Evolutionary conservation across 2,113 vertebrate genomes (phyloP), one percentile per base, ranked within the genome.

Genomic region (Dunckerocampus dactyliophorus): DNA sequence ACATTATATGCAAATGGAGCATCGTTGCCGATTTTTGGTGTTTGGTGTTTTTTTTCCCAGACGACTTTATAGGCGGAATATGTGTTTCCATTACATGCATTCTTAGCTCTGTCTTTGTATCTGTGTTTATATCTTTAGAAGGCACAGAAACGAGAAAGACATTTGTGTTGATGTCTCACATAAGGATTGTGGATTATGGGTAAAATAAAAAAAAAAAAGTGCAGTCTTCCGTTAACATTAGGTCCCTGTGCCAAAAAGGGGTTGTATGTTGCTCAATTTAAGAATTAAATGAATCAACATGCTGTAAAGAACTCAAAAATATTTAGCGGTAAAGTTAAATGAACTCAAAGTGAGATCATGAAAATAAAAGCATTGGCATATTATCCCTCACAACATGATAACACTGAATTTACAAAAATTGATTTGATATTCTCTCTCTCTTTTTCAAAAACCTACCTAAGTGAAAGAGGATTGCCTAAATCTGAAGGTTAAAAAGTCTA

Each of bases 201-300:
- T n/a, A n/a, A n/a, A n/a, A 5, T 28, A 28, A 28, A 28, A 28
- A 3, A 2, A 28, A 28, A 5, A 28, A 28, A 28, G 24, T 28
- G 24, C 24, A 2, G 5, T 28, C 5, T 28, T 28, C 31, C 31
- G 4, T 34, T 55, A 19, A 37, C 52, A n/a, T 21, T 34, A 54
- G 9, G 16, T 3, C 52, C 34, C n/a, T 56, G 1, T 42, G 53
- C 6, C 53, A 56, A 68, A 75, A 74, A n/a, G 64, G 69, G 65
- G 62, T 51, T 62, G 31, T n/a, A n/a, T n/a, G n/a, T 13, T 1
- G 13, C 13, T 42, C 21, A 19, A 43, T 42, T 39, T 19, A 42
- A 42, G 3, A 43, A 14, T 56, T 21, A 10, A 6, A 19, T n/a
- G 3, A 14, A 55, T 55, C 31, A 1, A 19, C 7, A 37, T 39